Evolutionary conservation across 2,797 vertebrate genomes (phyloP), one percentile per base, ranked within the genome.

Genomic region (Phyllotis vaccarum): DNA sequence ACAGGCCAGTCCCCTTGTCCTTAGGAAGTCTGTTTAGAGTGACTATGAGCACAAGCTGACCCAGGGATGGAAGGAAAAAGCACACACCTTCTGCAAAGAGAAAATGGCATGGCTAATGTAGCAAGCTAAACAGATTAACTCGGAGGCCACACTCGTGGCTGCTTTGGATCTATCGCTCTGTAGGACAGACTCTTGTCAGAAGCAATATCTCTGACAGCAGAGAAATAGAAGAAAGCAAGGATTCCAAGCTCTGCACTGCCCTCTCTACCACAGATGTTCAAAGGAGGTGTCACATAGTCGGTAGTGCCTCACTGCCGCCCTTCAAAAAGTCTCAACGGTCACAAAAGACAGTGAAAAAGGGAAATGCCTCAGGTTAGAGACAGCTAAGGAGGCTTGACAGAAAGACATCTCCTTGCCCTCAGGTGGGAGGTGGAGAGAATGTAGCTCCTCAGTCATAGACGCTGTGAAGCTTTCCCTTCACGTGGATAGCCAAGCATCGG

Each of bases 321-420:
- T 90, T 68, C 60, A 13, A 62, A 70, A 34, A 75, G 66, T 70
- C 85, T 94, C 52, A 72, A 40, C 40, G n/a, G 85, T 56, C n/a
- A 0, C 11, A 8, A 56, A 64, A 88, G 75, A 43, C 27, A 37
- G 27, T 60, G 24, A 17, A 76, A 89, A 43, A 29, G 14, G 21
- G 76, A 27, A n/a, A 31, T 58, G 19, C 70, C 62, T 54, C 46
- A 24, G 40, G 21, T 5, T 40, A 13, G 17, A 91, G 37, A 80
- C 46, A 29, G 34, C 31, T 12, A 40, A 87, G 46, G 37, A 80
- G 43, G 21, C 43, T 86, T 68, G 21, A 52, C 31, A 37, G 46
- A 86, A n/a, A 86, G 43, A 52, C 24, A 29, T 31, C n/a, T 7
- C 22, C 49, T 72, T 72, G 22, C 9, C 34, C 40, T 16, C 5